Base-by-base conservation (phyloP, 1,140 invertebrate species). In the Polypedilum vanderplanki region DNA sequence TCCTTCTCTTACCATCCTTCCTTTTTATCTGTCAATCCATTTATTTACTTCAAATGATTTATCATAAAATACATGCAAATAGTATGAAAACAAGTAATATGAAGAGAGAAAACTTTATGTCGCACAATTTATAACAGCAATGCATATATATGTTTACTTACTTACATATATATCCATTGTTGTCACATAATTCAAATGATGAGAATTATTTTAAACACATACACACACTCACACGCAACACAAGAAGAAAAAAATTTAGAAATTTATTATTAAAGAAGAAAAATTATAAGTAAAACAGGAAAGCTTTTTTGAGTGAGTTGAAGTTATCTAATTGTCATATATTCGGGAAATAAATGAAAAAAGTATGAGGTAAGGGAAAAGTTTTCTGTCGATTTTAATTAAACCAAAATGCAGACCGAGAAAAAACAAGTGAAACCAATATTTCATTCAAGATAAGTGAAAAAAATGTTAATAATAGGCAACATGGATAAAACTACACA, bases 161-260 rank as follows among this genome's bases (percentile, higher is more conserved):
- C n/a, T n/a, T 33, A 57, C 46, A 57, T 33, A 57, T n/a, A n/a
- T n/a, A 57, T 57, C n/a, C 46, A 57, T 57, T 57, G 46, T 57
- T 57, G 46, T 15, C 46, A 57, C 46, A 57, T n/a, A 3, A 57
- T 57, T n/a, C 12, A n/a, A 57, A 57, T 15, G n/a, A 57, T n/a
- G n/a, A 57, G 46, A 15, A 57, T 57, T 57, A 57, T n/a, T 33
- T 46, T 46, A 46, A 46, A 46, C 41, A 46, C 41, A 10, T 12
- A 57, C 46, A 57, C n/a, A n/a, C 12, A 57, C n/a, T 15, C 46
- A 57, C 46, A 57, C 46, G n/a, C 41, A 46, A 46, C 8, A 46
- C 12, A 57, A 46, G 1, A 8, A 46, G n/a, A 46, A 8, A 46
- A 57, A 15, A 15, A 57, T 4, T 57, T 57, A 57, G 46, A 57